A percentile compares a stretch with the other conserved stretches of the same genome.
Evolutionary conservation across 2,797 vertebrate genomes (phyloP).

Genomic region (Rousettus madagascariensis): DNA sequence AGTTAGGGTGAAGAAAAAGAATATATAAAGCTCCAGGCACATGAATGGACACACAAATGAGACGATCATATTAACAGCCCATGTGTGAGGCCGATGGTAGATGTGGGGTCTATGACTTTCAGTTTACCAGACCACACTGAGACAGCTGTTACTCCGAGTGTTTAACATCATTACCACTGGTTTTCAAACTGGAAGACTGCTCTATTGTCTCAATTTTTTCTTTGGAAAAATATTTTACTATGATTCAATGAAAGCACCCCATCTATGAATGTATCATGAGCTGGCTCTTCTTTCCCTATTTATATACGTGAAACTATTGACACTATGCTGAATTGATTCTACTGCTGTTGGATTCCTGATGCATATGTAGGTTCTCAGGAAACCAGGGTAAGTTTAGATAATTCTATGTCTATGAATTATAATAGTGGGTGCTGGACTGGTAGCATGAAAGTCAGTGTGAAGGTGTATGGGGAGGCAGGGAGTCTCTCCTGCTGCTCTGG

Average conservation of each 20-base stretch:
- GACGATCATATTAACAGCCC: background rate
- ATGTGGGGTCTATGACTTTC: background rate
- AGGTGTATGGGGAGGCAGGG: background rate
- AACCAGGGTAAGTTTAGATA: background rate
- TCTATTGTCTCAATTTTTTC: constrained; percentile 13
- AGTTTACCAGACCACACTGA: constrained; percentile 19
- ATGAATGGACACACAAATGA: background rate
- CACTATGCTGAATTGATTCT: background rate
- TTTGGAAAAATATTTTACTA: constrained; percentile 23
- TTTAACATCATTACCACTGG: background rate
- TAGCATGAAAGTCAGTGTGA: background rate
- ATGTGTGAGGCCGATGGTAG: background rate
- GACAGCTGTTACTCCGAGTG: background rate
- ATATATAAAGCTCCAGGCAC: background rate
- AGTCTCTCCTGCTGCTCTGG: background rate
- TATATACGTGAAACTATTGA: background rate
- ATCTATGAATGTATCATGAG: background rate
- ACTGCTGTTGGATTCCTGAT: background rate
- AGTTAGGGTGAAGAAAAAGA: background rate
- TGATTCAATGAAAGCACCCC: background rate
- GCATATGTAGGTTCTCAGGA: background rate
- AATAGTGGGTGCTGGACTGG: background rate
- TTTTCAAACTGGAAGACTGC: background rate
- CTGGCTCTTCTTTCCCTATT: background rate
- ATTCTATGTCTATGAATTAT: background rate